Percentiles rank a stretch among this genome's conserved stretches.
These are phyloP conservation scores for Paelopatides confundens DNA, from an alignment of 53 echinoderm and acorn worm species.

Conservation along the genomic window DNA sequence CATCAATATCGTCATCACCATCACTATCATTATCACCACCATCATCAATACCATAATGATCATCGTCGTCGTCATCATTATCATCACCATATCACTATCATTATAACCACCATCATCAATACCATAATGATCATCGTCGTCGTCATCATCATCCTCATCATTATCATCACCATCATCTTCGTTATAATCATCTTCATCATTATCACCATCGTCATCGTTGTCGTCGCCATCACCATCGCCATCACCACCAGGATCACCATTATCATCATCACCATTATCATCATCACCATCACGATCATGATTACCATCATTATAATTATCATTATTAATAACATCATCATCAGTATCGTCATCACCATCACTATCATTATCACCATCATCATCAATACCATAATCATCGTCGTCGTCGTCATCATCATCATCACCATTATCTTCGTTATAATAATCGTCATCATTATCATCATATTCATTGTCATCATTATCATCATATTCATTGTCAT, in stretches of 20 bases:
- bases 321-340: not conserved
- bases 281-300: not conserved
- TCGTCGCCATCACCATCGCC: not conserved
- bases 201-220: not conserved
- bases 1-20: not conserved
- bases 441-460: not conserved
- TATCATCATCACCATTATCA: not conserved
- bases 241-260: not conserved
- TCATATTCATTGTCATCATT: not conserved
- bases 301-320: constrained; percentile 1
- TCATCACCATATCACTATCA: no score
- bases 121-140: not conserved
- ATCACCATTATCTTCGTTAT: not conserved
- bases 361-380: not conserved
- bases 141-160: not conserved
- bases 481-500: not conserved
- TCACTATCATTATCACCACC: not conserved
- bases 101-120: no score
- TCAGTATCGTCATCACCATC: not conserved
- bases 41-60: not conserved
- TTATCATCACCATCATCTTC: not conserved
- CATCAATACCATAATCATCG: not conserved
- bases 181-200: not conserved
- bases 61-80: not conserved
- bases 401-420: not conserved